Evolutionary conservation across 2,113 vertebrate genomes (phyloP), one percentile per base, ranked within the genome.

Genomic region (Marmota monax): DNA sequence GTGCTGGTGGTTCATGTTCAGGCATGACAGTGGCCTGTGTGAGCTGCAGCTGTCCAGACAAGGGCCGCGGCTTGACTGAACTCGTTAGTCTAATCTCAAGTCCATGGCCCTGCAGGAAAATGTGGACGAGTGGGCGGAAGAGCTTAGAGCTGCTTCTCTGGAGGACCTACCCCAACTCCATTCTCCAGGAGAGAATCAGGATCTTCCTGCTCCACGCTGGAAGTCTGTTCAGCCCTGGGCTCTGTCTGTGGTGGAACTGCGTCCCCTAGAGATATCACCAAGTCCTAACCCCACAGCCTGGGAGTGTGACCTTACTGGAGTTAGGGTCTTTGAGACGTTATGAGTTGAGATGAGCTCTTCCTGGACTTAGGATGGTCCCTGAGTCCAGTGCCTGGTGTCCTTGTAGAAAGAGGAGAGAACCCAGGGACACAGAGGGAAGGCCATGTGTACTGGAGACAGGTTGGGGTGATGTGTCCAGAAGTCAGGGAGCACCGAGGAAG

Each of bases 121-220:
- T 17, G 42, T 13, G 22, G 83, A 2, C 0, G 0, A 8, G 9
- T 22, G 51, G 56, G 56, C 20, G 22, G 20, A 72, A 51, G 2
- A 67, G 34, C n/a, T 17, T 0, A 0, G 1, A 1, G 56, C 0
- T 1, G 22, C 29, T 18, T 69, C 83, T 9, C 1, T 45, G 22
- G 29, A 25, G 42, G 85, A 84, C 58, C n/a, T 0, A 5, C 12
- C 18, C 29, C 37, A 32, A 10, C 51, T 39, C 5, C 17, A 16
- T 25, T n/a, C 53, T 72, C 1, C 0, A 4, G 74, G 65, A 63
- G 5, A 72, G 10, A 56, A 48, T 34, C 25, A 7, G 56, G 32
- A 11, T 20, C 63, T 70, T 20, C 27, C 29, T n/a, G 23, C 0
- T 0, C 32, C 29, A 7, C 1, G 12, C 39, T 39, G 7, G 37